Percentiles rank a stretch among this genome's conserved stretches.
phyloP scores from a whole-genome alignment of 2,888 invertebrate genomes.

The Exocentrus adspersus region DNA sequence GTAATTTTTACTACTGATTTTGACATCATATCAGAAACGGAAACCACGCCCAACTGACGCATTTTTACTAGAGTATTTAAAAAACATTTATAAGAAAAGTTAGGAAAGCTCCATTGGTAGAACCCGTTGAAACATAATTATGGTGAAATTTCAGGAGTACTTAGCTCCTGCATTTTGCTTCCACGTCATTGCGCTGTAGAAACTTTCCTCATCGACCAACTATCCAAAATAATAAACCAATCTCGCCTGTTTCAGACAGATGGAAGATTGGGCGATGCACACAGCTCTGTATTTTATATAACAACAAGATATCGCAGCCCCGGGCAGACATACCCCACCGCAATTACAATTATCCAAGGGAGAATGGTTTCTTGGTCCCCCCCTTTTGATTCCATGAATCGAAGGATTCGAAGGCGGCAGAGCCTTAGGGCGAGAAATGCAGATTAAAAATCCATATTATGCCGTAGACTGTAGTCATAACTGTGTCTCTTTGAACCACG shows the following conservation, averaged over 20 bases:
- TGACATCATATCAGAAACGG: too few species aligned
- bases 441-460: slow-evolving; percentile 20
- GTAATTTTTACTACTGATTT: too few species aligned
- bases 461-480: slow-evolving; percentile 6
- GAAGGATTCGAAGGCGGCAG: slow-evolving; percentile 1
- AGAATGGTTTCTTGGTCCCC: slow-evolving; percentile 3
- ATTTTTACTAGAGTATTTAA: too few species aligned
- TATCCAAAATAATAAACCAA: slow-evolving; percentile 20
- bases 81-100: too few species aligned
- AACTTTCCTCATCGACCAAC: too few species aligned
- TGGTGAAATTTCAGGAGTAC: too few species aligned
- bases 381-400: slow-evolving; percentile 13
- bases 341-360: slow-evolving; percentile 21
- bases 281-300: slow-evolving; percentile 12
- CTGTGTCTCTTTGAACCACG: slow-evolving; percentile 6
- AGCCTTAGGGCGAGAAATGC: slow-evolving; percentile 9
- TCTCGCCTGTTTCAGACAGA: slow-evolving; percentile 9
- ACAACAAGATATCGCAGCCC: slow-evolving; percentile 17
- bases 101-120: too few species aligned
- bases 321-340: slow-evolving; percentile 7
- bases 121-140: too few species aligned
- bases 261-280: slow-evolving; percentile 13
- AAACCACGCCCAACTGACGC: too few species aligned
- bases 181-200: too few species aligned
- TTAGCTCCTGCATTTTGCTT: too few species aligned